Evolutionary conservation across 1,140 invertebrate species (phyloP), one percentile per base, ranked within the genome.

Genomic region (Hypsibius dujardini): DNA sequence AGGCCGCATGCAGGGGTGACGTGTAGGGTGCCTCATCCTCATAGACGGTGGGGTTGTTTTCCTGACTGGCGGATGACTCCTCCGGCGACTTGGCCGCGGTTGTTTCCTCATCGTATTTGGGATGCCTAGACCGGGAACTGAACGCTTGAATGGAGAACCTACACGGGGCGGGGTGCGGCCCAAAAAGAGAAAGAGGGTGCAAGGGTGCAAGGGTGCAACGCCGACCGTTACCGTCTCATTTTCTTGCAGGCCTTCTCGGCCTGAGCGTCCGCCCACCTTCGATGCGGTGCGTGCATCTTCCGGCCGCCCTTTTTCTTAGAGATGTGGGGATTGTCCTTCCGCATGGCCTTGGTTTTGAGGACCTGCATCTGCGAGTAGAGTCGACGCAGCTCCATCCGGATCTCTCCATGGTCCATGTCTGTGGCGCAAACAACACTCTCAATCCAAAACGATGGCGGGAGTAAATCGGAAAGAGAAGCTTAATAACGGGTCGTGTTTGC

Each of bases 291-390:
- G n/a, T n/a, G n/a, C 73, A 88, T 86, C 81, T 94, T 95, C 71
- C 90, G 83, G n/a, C 91, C 92, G 2, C 91, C 90, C 72, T 90
- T 83, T 71, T 90, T 82, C 80, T 93, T 93, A 71, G 88, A 90
- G 78, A 95, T 93, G 83, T 95, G 92, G 42, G 92, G 92, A 83
- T 95, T 95, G 81, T 94, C 91, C 74, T 89, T 86, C 70, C 91
- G 84, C 78, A 95, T 86, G 15, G 89, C 90, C 80, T 93, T 92
- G 78, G 90, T 90, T 75, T 90, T 87, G 74, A 92, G 83, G 59
- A 85, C 81, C 79, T 89, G 87, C 74, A 93, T 81, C 79, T 93
- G 91, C 40, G 91, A 89, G 80, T 95, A 95, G 40, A 95, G 84
- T 74, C 91, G 83, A 80, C 92, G 92, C 71, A 95, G 83, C 81